phyloP scores from a whole-genome alignment of 2,113 vertebrate species.

The Tachycineta bicolor region DNA sequence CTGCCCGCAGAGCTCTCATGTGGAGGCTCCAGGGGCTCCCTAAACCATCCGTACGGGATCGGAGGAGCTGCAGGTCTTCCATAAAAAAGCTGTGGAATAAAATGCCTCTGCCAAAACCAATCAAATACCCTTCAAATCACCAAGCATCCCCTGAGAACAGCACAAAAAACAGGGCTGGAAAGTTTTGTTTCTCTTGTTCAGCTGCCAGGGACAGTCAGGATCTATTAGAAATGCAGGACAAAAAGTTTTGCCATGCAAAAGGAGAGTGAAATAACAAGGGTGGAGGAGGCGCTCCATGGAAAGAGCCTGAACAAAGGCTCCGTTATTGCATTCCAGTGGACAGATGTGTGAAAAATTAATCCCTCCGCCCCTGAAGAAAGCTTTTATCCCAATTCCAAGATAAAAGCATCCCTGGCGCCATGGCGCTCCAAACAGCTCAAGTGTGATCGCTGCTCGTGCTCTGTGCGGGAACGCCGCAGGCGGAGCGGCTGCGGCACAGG shows the following conservation, averaged over 20 bases:
- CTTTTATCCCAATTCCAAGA: constrained; percentile 45
- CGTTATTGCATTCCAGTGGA: constrained; percentile 35
- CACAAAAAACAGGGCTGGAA: neutral
- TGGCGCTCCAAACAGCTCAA: neutral
- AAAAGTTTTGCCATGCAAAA: constrained; percentile 49
- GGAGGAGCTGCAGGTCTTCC: neutral
- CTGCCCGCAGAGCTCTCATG: neutral
- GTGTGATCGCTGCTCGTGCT: neutral
- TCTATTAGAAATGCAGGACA: constrained; percentile 44
- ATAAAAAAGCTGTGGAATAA: neutral
- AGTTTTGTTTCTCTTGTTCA: constrained; percentile 53
- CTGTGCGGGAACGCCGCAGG: neutral
- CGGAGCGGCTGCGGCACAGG: neutral
- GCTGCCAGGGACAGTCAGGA: constrained; percentile 30
- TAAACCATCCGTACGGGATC: neutral
- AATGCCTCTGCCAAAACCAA: constrained; percentile 18
- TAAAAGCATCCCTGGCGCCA: constrained; percentile 33
- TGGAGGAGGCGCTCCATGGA: neutral
- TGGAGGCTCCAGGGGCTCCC: neutral
- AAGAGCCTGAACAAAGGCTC: constrained; percentile 46
- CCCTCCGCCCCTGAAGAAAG: constrained; percentile 48
- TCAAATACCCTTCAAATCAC: constrained; percentile 29
- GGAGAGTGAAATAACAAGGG: constrained; percentile 19
- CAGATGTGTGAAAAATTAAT: constrained; percentile 55
- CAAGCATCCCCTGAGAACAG: neutral